Conservation (phyloP, 30 jellyfish, hydroid and myxozoan genomes). For the Mastigias papua region DNA sequence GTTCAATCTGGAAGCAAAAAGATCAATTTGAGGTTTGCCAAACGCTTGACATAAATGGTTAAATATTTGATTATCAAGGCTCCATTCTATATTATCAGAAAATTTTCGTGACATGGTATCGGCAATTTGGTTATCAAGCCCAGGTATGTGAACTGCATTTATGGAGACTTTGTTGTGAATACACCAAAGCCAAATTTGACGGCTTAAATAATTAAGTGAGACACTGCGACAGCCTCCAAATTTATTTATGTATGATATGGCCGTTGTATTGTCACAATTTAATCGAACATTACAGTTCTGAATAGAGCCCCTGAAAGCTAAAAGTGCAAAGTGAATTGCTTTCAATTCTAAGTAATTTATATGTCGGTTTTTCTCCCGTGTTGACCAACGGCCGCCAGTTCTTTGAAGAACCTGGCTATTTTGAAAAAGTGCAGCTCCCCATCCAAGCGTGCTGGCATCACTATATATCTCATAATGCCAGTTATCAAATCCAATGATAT, state of each 20-base stretch:
- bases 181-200: constrained; percentile 15
- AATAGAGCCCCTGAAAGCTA: background rate
- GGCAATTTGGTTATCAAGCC: background rate
- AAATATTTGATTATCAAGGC: background rate
- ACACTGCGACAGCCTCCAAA: too few relatives aligned
- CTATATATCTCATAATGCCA: background rate
- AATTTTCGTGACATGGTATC: background rate
- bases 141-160: too few relatives aligned
- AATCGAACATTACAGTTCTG: background rate
- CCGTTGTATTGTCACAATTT: background rate
- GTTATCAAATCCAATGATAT: too few relatives aligned
- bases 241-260: too few relatives aligned
- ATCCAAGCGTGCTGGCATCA: constrained; percentile 2
- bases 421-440: constrained; percentile 25
- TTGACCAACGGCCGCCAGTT: too few relatives aligned
- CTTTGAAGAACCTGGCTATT: too few relatives aligned
- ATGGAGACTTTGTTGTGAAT: too few relatives aligned
- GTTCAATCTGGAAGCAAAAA: constrained; percentile 60
- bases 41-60: background rate
- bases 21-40: constrained; percentile 34
- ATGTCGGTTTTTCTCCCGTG: too few relatives aligned
- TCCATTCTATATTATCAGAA: too few relatives aligned
- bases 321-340: too few relatives aligned
- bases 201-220: background rate
- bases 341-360: too few relatives aligned